These are phyloP conservation scores for Caenorhabditis uteleia DNA, from an alignment of 2,888 invertebrate species.

Conservation along the genomic window DNA sequence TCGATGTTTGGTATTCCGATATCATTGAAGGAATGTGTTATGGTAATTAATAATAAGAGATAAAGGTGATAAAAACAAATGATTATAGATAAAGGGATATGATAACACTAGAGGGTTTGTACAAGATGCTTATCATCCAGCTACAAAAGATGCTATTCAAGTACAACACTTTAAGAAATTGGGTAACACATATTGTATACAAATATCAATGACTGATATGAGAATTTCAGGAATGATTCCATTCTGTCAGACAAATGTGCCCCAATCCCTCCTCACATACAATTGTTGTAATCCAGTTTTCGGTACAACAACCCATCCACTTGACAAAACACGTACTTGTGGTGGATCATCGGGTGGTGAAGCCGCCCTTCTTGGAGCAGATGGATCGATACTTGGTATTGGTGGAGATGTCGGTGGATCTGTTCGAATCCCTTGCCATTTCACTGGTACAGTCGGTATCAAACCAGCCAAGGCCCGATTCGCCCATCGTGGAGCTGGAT, in stretches of 20 bases:
- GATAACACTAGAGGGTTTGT: slow-evolving; percentile 67
- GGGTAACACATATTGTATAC: no score
- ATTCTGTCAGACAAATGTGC: slow-evolving; percentile 72
- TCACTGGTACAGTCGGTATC: slow-evolving; percentile 72
- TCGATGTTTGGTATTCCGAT: slow-evolving; percentile 64
- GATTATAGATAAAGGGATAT: slow-evolving; percentile 59
- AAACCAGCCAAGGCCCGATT: slow-evolving; percentile 57
- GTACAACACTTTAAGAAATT: slow-evolving; percentile 52
- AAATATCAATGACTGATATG: no score
- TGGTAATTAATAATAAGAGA: slow-evolving; percentile 12
- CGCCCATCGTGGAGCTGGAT: slow-evolving; percentile 48
- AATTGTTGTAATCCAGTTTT: slow-evolving; percentile 70
- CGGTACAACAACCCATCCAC: slow-evolving; percentile 59
- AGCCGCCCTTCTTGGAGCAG: slow-evolving; percentile 69
- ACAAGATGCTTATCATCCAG: slow-evolving; percentile 59
- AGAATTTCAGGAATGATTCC: slow-evolving; percentile 74
- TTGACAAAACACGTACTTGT: slow-evolving; percentile 41
- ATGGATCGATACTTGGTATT: slow-evolving; percentile 61
- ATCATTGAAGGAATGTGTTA: slow-evolving; percentile 61
- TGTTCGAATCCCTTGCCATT: slow-evolving; percentile 72
- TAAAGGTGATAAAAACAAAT: not conserved
- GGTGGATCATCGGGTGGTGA: slow-evolving; percentile 54
- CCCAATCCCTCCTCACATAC: slow-evolving; percentile 68
- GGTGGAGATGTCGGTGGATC: slow-evolving; percentile 73
- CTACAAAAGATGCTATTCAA: slow-evolving; percentile 44